Base-by-base conservation (phyloP, 2,797 vertebrate genomes). In the Argentina silus region DNA sequence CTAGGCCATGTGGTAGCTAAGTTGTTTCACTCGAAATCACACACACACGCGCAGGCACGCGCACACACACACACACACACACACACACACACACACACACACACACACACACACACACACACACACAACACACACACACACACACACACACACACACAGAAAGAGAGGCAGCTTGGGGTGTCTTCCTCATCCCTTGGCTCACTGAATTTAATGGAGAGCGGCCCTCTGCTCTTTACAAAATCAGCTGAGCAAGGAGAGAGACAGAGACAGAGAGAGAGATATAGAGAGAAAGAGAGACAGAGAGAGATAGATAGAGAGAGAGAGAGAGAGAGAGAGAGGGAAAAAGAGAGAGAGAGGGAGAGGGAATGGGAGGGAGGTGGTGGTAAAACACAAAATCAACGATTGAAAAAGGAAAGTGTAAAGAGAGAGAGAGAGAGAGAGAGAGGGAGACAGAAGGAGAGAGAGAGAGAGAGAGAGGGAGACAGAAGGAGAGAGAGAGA, bases 371-470 rank as follows among this genome's bases (percentile, higher is more conserved):
- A 11, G 19, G 27, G 36, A 19, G 27, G n/a, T 10, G 23, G 50
- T 44, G 43, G 45, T 61, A 72, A 79, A n/a, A n/a, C n/a, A 43
- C 44, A 23, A 59, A 81, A 88, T 88, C 78, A 53, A 88, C 86
- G 73, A 84, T 87, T 86, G 70, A 85, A 81, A 86, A 78, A 78
- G 61, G 65, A 59, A 85, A 81, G 73, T 76, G 72, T 76, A 67
- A 21, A 56, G 72, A 66, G 81, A 81, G 50, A 53, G n/a, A n/a
- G n/a, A n/a, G n/a, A n/a, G n/a, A n/a, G n/a, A n/a, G n/a, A n/a
- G n/a, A n/a, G n/a, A n/a, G n/a, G n/a, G n/a, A n/a, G n/a, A n/a
- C n/a, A n/a, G n/a, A n/a, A n/a, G n/a, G n/a, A n/a, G n/a, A n/a
- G n/a, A n/a, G n/a, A n/a, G n/a, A n/a, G n/a, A n/a, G n/a, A n/a